These are phyloP conservation scores for Lophius piscatorius DNA, from an alignment of 2,113 vertebrate genomes.

Conservation along the genomic window DNA sequence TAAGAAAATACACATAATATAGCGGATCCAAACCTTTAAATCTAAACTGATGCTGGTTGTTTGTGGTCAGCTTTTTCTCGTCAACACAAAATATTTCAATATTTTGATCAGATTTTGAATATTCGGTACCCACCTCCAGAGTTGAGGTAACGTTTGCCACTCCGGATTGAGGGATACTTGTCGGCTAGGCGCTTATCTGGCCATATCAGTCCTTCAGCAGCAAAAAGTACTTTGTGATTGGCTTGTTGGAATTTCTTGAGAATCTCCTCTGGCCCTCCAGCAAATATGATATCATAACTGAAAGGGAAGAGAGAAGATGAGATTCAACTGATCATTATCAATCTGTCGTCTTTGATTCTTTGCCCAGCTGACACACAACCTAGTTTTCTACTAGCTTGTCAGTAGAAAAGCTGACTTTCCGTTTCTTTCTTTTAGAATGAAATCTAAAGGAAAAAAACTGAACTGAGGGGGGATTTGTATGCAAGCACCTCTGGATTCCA, in stretches of 20 bases:
- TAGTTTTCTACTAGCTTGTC: conserved; percentile 12
- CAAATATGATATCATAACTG: conserved; percentile 95
- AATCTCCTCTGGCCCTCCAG: conserved; percentile 90
- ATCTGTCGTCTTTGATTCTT: background rate
- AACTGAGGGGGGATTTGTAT: conserved; percentile 4
- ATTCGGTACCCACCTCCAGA: conserved; percentile 87
- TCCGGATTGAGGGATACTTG: conserved; percentile 90
- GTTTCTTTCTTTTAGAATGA: too few species aligned
- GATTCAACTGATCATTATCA: conserved; percentile 27
- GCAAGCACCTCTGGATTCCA: conserved; percentile 1
- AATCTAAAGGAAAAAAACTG: conserved; percentile 39
- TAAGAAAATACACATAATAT: too few species aligned
- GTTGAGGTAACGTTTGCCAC: conserved; percentile 94
- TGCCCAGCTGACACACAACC: conserved; percentile 4
- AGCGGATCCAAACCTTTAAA: too few species aligned
- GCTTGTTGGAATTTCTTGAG: conserved; percentile 91
- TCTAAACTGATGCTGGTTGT: too few species aligned
- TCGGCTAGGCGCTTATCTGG: conserved; percentile 91
- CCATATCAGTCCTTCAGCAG: conserved; percentile 93
- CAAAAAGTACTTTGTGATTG: conserved; percentile 93
- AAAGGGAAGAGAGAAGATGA: conserved; percentile 24
- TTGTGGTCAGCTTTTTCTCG: too few species aligned
- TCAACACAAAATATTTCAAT: conserved; percentile 1
- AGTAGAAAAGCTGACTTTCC: too few species aligned
- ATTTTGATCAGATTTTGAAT: background rate